These are phyloP conservation scores for Oligia latruncula DNA, from an alignment of 2,888 invertebrate species.

Conservation along the genomic window DNA sequence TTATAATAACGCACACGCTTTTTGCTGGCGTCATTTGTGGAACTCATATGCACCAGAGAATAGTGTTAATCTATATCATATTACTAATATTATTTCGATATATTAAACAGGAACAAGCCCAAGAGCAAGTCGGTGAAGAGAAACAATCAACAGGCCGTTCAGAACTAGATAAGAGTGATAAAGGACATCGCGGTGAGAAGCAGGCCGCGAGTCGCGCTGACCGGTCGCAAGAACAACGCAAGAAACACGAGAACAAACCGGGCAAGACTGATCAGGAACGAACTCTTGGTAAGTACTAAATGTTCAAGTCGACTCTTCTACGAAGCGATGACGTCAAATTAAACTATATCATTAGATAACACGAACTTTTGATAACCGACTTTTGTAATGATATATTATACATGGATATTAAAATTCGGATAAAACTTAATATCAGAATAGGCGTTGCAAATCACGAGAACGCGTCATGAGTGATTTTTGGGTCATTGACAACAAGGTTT, in stretches of 20 bases:
- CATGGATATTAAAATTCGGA: neutral
- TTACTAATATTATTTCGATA: neutral
- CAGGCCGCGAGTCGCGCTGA: conserved; percentile 83
- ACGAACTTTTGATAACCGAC: too few relatives aligned
- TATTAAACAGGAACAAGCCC: conserved; percentile 86
- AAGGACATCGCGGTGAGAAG: conserved; percentile 92
- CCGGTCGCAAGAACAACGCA: conserved; percentile 80
- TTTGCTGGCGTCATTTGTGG: neutral
- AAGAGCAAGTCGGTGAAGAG: conserved; percentile 91
- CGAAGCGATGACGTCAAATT: neutral
- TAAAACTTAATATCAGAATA: neutral
- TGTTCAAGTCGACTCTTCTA: neutral
- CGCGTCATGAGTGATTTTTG: neutral
- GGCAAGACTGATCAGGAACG: conserved; percentile 94
- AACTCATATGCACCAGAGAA: neutral
- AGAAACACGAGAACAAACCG: conserved; percentile 92
- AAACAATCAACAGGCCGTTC: conserved; percentile 93
- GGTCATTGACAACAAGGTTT: neutral
- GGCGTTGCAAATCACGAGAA: neutral
- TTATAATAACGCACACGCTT: neutral
- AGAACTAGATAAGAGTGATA: conserved; percentile 92
- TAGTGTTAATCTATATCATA: neutral
- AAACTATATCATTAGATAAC: neutral
- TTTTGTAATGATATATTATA: neutral
- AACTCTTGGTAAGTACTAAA: conserved; percentile 88